Conservation (phyloP, 2,113 vertebrate genomes). For the Sebastes schlegelii region DNA sequence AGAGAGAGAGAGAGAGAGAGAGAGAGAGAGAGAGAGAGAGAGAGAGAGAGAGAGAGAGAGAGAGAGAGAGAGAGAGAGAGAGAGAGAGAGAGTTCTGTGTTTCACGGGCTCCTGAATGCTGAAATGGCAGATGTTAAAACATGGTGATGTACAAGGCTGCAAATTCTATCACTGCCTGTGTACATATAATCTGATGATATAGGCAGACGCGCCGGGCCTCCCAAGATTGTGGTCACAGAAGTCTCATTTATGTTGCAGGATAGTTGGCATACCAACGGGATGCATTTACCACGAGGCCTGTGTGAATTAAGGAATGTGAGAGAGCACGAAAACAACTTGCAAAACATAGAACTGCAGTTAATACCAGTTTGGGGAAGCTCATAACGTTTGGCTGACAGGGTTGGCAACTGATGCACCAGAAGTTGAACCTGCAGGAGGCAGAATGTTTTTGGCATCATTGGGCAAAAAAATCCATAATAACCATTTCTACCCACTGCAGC, state of each 20-base stretch:
- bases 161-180: slow-evolving; percentile 47
- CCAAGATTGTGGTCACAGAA: slow-evolving; percentile 42
- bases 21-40: no score
- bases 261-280: slow-evolving; percentile 31
- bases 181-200: slow-evolving; percentile 36
- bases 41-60: no score
- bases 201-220: slow-evolving; percentile 6
- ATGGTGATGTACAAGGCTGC: slow-evolving; percentile 27
- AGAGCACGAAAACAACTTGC: background rate
- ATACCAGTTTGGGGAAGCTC: background rate
- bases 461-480: no score
- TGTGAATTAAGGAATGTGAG: slow-evolving; percentile 29
- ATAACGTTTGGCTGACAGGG: background rate
- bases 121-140: slow-evolving; percentile 66
- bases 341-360: background rate
- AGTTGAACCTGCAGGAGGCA: no score
- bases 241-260: slow-evolving; percentile 41
- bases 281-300: slow-evolving; percentile 1
- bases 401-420: background rate
- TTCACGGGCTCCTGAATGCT: slow-evolving; percentile 15
- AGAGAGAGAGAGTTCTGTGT: slow-evolving; percentile 7
- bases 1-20: no score
- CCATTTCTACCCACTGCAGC: no score
- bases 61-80: no score
- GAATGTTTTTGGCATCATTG: no score